Evolutionary conservation across 2,797 vertebrate genomes (phyloP), one percentile per base, ranked within the genome.

Genomic region (Sebastes jordani): DNA sequence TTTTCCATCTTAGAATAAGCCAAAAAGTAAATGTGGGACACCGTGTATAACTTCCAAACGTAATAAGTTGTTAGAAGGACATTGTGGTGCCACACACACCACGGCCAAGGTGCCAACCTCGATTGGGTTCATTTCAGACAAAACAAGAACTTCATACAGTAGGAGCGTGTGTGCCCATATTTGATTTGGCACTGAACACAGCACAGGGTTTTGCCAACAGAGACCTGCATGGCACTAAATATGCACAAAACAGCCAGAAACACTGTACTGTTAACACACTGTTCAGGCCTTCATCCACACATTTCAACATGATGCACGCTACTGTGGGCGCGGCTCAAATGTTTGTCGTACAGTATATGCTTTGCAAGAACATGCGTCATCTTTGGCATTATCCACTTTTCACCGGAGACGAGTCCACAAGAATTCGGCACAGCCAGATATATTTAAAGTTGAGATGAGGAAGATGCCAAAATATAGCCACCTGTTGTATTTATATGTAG

Each of bases 351-450:
- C 36, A 38, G 13, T 10, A 27, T 32, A 58, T 65, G n/a, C 36
- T 66, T 52, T 74, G 78, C 73, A 74, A 65, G 74, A 80, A 64
- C 60, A 66, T 56, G 60, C 11, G 5, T 56, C 80, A 78, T 81
- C 38, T 68, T 61, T 81, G 72, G 60, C 77, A 66, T 77, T 20
- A 11, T 75, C 49, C 10, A 32, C 46, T 81, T 77, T 54, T 78
- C 49, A 76, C 56, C 8, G 1, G n/a, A 54, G 61, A 75, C 11
- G 7, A 59, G 64, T 70, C 30, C 60, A 63, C 38, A 18, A 30
- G 6, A 42, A 55, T 65, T 32, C 1, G 1, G 25, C 22, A 49
- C 6, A 13, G 58, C 3, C 9, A 22, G 32, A 65, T 72, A 66
- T 77, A 4, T 72, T 58, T 78, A 14, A 42, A 29, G 42, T 71